Evolutionary conservation across 2,113 vertebrate genomes (phyloP).

Genomic region (Ceyx cyanopectus): DNA sequence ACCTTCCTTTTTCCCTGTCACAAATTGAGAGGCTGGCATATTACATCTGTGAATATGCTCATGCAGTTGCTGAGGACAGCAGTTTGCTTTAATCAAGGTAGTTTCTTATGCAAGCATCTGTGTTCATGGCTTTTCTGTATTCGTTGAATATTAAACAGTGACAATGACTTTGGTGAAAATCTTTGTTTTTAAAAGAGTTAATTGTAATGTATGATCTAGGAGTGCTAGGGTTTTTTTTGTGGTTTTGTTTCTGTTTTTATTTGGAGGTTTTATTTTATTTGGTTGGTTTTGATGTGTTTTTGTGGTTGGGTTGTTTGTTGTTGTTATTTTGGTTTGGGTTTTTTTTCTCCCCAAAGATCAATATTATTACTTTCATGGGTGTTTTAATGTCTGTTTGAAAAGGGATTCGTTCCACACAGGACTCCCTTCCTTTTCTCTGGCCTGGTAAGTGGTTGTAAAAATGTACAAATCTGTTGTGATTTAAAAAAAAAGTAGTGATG

Average conservation of each 20-base stretch:
- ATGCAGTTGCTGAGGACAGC: neutral
- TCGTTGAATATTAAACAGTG: neutral
- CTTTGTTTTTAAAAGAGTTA: neutral
- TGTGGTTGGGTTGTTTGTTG: too few relatives aligned
- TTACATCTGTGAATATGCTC: neutral
- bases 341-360: neutral
- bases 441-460: neutral
- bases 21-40: neutral
- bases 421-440: neutral
- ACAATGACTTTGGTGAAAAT: neutral
- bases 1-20: neutral
- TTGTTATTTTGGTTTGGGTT: neutral
- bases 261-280: too few relatives aligned
- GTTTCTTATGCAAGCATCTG: neutral
- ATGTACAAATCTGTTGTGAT: neutral
- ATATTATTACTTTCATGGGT: neutral
- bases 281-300: too few relatives aligned
- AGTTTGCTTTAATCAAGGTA: constrained; percentile 19
- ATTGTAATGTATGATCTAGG: neutral
- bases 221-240: neutral
- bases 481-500: neutral
- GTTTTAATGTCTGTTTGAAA: neutral
- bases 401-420: neutral
- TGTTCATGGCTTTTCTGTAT: neutral
- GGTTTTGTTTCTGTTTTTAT: neutral